Evolutionary conservation across 2,797 vertebrate species (phyloP).

Genomic region (Salmo trutta): DNA sequence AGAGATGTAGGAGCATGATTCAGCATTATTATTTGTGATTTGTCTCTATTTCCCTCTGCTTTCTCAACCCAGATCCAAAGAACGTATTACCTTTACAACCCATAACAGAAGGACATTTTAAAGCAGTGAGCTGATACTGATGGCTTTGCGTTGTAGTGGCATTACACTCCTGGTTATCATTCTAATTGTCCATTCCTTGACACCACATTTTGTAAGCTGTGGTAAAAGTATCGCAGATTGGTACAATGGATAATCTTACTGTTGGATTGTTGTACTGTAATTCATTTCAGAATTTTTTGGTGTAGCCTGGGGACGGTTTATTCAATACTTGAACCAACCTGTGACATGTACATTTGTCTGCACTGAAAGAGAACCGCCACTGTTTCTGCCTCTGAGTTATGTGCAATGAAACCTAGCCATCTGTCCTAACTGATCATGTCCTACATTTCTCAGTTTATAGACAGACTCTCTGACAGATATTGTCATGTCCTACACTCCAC

Average conservation of each 20-base stretch:
- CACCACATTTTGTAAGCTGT: neutral
- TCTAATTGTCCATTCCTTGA: neutral
- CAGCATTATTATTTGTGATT: neutral
- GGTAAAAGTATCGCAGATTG: too few relatives aligned
- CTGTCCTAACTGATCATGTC: neutral
- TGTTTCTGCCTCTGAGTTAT: neutral
- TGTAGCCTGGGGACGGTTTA: too few relatives aligned
- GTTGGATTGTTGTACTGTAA: too few relatives aligned
- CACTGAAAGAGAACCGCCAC: neutral
- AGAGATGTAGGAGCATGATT: neutral
- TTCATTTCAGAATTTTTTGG: too few relatives aligned
- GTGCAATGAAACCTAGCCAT: conserved; percentile 1
- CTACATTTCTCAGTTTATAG: neutral
- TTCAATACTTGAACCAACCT: too few relatives aligned
- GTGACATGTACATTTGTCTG: neutral
- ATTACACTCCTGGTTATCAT: neutral
- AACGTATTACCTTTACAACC: neutral
- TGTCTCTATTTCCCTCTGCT: too few relatives aligned
- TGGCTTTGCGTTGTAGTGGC: neutral
- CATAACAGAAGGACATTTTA: neutral
- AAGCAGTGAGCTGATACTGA: neutral
- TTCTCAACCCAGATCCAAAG: too few relatives aligned
- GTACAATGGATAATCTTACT: too few relatives aligned
- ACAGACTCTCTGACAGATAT: neutral
- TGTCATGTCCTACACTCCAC: neutral